Evolutionary conservation across 2,797 vertebrate genomes (phyloP).

Genomic region (Crax fasciolata): DNA sequence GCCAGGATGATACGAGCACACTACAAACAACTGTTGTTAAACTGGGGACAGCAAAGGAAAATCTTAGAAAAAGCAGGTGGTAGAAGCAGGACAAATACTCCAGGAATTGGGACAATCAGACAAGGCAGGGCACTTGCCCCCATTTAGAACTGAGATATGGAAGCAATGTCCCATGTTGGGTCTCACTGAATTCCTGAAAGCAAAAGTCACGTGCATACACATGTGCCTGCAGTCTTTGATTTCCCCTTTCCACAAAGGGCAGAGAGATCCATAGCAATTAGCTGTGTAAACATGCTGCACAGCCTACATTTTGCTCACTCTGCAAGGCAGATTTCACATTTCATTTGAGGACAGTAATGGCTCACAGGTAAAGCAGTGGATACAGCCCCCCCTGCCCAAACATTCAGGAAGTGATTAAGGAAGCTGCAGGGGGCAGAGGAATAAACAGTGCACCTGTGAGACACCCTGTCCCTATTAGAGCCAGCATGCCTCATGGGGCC

Average conservation of each 20-base stretch:
- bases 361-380: background rate
- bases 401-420: rapidly evolving
- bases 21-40: background rate
- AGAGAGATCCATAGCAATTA: conserved; percentile 46
- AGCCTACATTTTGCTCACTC: background rate
- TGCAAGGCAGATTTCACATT: background rate
- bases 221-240: background rate
- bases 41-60: background rate
- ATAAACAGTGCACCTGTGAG: background rate
- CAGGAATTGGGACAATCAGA: background rate
- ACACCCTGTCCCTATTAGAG: background rate
- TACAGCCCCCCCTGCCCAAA: background rate
- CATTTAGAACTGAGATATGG: background rate
- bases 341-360: background rate
- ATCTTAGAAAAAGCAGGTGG: background rate
- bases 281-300: background rate
- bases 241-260: conserved; percentile 3
- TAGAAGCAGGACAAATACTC: background rate
- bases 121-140: background rate
- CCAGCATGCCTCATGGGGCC: rapidly evolving
- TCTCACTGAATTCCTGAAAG: conserved; percentile 13
- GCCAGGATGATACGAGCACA: background rate
- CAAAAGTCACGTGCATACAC: background rate
- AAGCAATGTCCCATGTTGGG: background rate
- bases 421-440: background rate